Base-by-base conservation (phyloP, 2,888 invertebrate genomes). In the Sericinus montela region DNA sequence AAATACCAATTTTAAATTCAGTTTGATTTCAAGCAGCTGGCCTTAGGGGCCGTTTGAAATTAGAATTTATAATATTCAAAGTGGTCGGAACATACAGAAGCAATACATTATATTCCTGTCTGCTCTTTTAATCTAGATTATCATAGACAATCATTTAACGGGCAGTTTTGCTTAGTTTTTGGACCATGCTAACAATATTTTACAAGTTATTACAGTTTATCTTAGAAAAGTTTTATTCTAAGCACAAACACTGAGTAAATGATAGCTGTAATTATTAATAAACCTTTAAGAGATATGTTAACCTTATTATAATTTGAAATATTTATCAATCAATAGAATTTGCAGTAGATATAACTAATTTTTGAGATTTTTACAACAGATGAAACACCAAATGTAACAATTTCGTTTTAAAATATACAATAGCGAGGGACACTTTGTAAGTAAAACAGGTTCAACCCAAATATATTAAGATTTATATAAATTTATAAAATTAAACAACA, bases 271-370 rank as follows among this genome's bases (percentile, higher is more conserved):
- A 63, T 63, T 60, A 63, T 63, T 64, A 60, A 60, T 58, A 68
- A 32, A 73, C 67, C 70, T 62, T 62, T 58, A 70, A 72, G 64
- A 72, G 80, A 80, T 79, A 80, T 80, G 80, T 80, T 69, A 75
- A 78, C 63, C 58, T 75, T 71, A 48, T 43, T 25, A 41, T 37
- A 48, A 65, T 65, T 69, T 66, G 60, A 67, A 65, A 57, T 60
- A 60, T 59, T 61, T 50, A 53, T 60, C 54, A 54, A 51, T 63
- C 15, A 67, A 71, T 65, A 67, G 56, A 72, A 68, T 65, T 63
- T 65, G 56, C 57, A 55, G 37, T 35, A 28, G 54, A 53, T 52
- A 54, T 25, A 25, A 25, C 25, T 8, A 25, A 25, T 25, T 25
- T 19, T 19, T 19, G 19, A 19, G 19, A 19, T 19, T 19, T 19